phyloP scores from a whole-genome alignment of 2,113 vertebrate species.

The Uria aalge region DNA sequence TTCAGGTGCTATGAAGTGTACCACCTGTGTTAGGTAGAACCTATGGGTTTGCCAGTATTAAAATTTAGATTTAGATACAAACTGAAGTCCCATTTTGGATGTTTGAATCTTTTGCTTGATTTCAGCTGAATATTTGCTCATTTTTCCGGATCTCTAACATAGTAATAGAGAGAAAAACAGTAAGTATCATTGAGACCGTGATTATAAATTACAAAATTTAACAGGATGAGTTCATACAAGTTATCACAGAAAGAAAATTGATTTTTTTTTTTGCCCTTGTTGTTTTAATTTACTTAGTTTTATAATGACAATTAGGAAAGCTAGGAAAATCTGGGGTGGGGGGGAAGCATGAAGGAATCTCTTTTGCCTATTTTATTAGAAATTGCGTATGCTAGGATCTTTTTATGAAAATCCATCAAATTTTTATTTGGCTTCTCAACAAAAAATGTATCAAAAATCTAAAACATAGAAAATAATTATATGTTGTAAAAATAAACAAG shows the following conservation, averaged over 20 bases:
- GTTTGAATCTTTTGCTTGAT: background rate
- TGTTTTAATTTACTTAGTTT: background rate
- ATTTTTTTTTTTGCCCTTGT: background rate
- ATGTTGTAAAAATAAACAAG: background rate
- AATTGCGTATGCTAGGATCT: fast-evolving
- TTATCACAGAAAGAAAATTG: background rate
- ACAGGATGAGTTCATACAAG: background rate
- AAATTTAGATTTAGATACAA: background rate
- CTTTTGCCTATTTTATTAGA: background rate
- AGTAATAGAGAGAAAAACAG: background rate
- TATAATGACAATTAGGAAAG: background rate
- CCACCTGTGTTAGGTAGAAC: background rate
- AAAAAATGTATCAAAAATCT: background rate
- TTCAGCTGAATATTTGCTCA: background rate
- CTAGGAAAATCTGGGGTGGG: background rate
- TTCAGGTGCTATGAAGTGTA: background rate
- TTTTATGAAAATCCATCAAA: background rate
- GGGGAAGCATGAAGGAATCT: background rate
- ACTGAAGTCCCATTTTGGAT: background rate
- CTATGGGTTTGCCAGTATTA: background rate
- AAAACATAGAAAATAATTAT: background rate
- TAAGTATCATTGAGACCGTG: background rate
- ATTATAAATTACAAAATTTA: background rate
- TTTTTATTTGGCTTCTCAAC: background rate
- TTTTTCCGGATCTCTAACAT: background rate